Evolutionary conservation across 2,113 vertebrate species (phyloP).

Genomic region (Galbula dea): DNA sequence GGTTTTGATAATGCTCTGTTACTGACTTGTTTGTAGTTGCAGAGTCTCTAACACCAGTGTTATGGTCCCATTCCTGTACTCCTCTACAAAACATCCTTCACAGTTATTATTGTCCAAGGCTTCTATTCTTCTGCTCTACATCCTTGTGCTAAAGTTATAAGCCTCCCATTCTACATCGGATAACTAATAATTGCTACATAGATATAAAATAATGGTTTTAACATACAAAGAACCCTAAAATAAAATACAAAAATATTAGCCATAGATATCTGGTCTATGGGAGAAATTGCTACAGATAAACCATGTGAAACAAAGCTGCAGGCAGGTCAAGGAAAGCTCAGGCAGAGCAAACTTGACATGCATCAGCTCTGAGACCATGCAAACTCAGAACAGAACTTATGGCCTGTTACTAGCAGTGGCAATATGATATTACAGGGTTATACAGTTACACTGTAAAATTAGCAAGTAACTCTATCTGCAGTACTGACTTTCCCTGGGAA

Average conservation of each 20-base stretch:
- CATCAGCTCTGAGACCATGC: not conserved
- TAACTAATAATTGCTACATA: not conserved
- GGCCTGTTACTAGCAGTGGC: not conserved
- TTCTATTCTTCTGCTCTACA: not conserved
- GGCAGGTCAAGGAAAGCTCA: not conserved
- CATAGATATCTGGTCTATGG: not conserved
- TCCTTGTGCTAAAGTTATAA: not conserved
- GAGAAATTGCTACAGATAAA: not conserved
- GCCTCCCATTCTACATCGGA: not conserved
- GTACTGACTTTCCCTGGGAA: not conserved
- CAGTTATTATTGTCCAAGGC: not conserved
- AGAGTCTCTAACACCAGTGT: not conserved
- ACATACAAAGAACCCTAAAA: not conserved
- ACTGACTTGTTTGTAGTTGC: not conserved
- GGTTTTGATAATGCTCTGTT: not conserved
- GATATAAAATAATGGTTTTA: not conserved
- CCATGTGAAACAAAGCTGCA: not conserved
- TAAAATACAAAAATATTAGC: not conserved
- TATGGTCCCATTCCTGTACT: not conserved
- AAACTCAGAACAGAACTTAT: not conserved
- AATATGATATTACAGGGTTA: not conserved
- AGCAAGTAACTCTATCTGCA: not conserved
- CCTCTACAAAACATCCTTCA: fast-evolving
- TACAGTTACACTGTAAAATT: not conserved
- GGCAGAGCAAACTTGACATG: not conserved